These are phyloP conservation scores for Drosophila maculinotata DNA, from an alignment of 2,888 invertebrate genomes.

Conservation along the genomic window DNA sequence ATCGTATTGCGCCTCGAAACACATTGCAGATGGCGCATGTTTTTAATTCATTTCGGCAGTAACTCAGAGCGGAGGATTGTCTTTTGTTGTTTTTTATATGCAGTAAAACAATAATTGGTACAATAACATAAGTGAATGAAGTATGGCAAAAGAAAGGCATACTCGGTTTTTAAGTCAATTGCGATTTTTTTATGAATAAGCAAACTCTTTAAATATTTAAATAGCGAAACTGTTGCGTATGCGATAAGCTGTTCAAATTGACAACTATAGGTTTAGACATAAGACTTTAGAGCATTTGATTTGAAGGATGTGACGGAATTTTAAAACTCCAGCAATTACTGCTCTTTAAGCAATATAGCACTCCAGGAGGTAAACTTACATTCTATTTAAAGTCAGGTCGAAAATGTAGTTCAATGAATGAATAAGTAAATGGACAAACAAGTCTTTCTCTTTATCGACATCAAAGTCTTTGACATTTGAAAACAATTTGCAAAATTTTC, in stretches of 20 bases:
- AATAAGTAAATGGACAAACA: constrained; percentile 35
- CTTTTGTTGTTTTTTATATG: constrained; percentile 33
- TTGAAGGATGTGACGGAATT: no score
- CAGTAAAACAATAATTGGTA: constrained; percentile 58
- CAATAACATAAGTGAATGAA: constrained; percentile 28
- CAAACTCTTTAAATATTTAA: constrained; percentile 2
- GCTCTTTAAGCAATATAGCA: no score
- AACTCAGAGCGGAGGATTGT: constrained; percentile 33
- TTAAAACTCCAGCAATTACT: no score
- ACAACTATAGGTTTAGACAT: no score
- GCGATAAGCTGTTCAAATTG: no score
- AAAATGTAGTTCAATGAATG: constrained; percentile 44
- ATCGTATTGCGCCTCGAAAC: constrained; percentile 50
- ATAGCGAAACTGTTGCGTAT: no score
- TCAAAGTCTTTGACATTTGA: constrained; percentile 25
- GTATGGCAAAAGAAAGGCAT: background rate
- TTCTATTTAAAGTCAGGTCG: constrained; percentile 13
- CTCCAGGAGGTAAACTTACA: no score
- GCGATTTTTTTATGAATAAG: constrained; percentile 2
- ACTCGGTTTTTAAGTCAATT: constrained; percentile 44
- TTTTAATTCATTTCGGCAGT: constrained; percentile 73
- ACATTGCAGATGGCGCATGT: constrained; percentile 77
- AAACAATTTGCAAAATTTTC: constrained; percentile 57
- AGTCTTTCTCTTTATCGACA: constrained; percentile 18
- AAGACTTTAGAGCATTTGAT: no score